A percentile compares a stretch with the other conserved stretches of the same genome.
These are phyloP conservation scores for Omphaloscelis lunosa DNA, from an alignment of 2,888 invertebrate genomes.

Conservation along the genomic window DNA sequence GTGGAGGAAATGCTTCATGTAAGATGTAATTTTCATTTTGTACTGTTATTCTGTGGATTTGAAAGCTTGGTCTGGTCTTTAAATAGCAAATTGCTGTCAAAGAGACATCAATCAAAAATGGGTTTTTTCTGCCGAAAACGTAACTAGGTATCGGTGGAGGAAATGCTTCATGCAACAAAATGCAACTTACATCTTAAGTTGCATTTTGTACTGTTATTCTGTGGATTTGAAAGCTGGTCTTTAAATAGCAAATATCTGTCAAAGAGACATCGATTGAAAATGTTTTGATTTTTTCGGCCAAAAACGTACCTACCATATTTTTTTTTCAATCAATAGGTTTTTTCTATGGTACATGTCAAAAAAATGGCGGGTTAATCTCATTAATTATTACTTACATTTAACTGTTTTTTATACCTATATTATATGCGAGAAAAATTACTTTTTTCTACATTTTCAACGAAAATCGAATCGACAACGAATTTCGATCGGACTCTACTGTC, in stretches of 20 bases:
- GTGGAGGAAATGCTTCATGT: background rate
- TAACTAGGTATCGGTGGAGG: too few species aligned
- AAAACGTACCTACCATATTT: background rate
- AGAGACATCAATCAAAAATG: background rate
- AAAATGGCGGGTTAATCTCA: too few species aligned
- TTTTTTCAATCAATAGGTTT: background rate
- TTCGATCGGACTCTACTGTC: background rate
- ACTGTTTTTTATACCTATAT: too few species aligned
- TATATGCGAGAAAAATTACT: background rate
- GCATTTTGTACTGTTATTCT: conserved; percentile 5
- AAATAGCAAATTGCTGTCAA: background rate
- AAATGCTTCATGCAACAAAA: too few species aligned
- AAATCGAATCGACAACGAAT: too few species aligned
- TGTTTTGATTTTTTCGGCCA: background rate
- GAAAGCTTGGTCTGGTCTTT: background rate
- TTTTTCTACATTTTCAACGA: background rate
- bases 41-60: background rate
- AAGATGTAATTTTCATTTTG: conserved; percentile 4
- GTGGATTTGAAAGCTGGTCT: background rate
- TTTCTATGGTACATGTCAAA: background rate
- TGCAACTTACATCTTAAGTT: too few species aligned
- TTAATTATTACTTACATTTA: too few species aligned
- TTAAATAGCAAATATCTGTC: background rate
- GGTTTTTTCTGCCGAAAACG: background rate
- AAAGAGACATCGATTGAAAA: background rate